A percentile compares a stretch with the other conserved stretches of the same genome.
Conservation (phyloP, 2,888 invertebrate species). For the Ophion ellenae region DNA sequence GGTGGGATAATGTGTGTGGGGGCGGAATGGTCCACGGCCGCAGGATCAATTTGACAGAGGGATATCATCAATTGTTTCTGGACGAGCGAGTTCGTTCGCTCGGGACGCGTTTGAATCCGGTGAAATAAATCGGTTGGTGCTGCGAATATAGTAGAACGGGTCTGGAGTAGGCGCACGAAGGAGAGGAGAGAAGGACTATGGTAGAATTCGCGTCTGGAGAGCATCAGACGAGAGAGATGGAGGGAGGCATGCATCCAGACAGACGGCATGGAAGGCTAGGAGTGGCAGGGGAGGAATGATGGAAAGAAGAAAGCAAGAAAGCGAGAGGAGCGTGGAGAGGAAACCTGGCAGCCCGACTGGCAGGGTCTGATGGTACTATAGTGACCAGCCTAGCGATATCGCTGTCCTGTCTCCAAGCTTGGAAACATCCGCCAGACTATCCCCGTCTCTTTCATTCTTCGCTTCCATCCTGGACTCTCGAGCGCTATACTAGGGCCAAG, state of each 20-base stretch:
- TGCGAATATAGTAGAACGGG: slow-evolving; percentile 47
- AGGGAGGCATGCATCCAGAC: background rate
- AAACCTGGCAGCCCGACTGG: slow-evolving; percentile 56
- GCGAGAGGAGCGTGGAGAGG: slow-evolving; percentile 8
- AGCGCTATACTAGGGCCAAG: slow-evolving; percentile 3
- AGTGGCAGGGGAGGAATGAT: slow-evolving; percentile 23
- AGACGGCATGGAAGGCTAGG: slow-evolving; percentile 6
- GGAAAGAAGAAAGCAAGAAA: background rate
- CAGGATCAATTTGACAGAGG: slow-evolving; percentile 58
- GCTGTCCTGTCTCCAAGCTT: slow-evolving; percentile 40
- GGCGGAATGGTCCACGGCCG: slow-evolving; percentile 24
- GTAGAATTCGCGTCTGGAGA: slow-evolving; percentile 46
- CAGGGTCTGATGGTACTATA: slow-evolving; percentile 48
- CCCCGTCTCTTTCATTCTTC: slow-evolving; percentile 24
- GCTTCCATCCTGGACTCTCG: slow-evolving; percentile 14
- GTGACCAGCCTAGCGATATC: slow-evolving; percentile 38
- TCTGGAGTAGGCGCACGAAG: slow-evolving; percentile 32
- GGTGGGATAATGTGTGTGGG: slow-evolving; percentile 21
- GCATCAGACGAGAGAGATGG: slow-evolving; percentile 2
- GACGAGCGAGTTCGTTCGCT: slow-evolving; percentile 53
- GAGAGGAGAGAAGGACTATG: slow-evolving; percentile 7
- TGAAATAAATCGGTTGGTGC: slow-evolving; percentile 62
- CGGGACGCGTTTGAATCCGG: slow-evolving; percentile 60
- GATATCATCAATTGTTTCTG: slow-evolving; percentile 65
- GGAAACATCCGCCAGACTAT: slow-evolving; percentile 36